Evolutionary conservation across 1,140 invertebrate species (phyloP), one percentile per base, ranked within the genome.

Genomic region (Lethrus apterus): DNA sequence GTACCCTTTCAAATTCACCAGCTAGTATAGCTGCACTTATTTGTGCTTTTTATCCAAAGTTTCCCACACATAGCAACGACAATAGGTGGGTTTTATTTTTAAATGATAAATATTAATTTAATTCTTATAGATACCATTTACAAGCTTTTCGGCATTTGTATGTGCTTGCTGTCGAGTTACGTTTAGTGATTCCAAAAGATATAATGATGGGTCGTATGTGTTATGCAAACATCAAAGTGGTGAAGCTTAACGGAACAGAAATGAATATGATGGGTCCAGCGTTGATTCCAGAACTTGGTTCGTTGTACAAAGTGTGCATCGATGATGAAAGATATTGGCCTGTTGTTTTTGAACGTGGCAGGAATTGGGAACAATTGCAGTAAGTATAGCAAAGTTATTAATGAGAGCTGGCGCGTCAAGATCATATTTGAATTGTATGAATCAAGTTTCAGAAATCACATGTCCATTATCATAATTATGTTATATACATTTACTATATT

Each of bases 61-160:
- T 93, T 68, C 95, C 95, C 31, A 92, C 86, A 2, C 90, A 96
- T 65, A 93, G 86, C 59, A 92, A 92, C 63, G 94, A 98, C 64
- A 98, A 98, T 67, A 81, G 89, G 81, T 88, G 67, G 53, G 36
- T 44, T 35, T 19, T 11, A 3, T 33, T 29, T 3, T 2, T 14
- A 30, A 44, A 31, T 31, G n/a, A 21, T 21, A 18, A 14, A 31
- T 46, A 31, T 11, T 19, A 29, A 19, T 18, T 48, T 9, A 17
- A 48, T 40, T 31, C 48, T 70, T 69, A 3, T 59, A 88, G 85
- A 44, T 95, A 94, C 66, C 92, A 96, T 69, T 70, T 97, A 41
- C 93, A 98, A 79, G 93, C 94, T 0, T 81, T 98, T 52, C 72
- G 94, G 20, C 95, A 98, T 71, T 69, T 98, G 10, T 98, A 98